These are phyloP conservation scores for Zosterops pallidus DNA, from an alignment of 2,113 vertebrate genomes.

Conservation along the genomic window DNA sequence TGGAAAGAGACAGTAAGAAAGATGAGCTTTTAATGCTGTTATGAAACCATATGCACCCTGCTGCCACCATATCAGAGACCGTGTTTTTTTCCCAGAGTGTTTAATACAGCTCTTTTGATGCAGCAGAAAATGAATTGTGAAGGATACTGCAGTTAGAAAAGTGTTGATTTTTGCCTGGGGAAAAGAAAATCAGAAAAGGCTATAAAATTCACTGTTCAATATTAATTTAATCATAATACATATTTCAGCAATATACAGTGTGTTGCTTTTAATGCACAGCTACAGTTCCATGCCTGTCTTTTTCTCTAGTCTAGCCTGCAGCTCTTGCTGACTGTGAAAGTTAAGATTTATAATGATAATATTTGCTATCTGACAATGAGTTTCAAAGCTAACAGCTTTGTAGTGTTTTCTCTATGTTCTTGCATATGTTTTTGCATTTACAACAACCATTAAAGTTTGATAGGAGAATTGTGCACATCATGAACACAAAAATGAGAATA, in stretches of 20 bases:
- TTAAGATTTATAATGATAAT: slow-evolving; percentile 40
- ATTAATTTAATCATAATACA: slow-evolving; percentile 49
- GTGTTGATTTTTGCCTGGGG: slow-evolving; percentile 31
- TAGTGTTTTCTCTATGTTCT: slow-evolving; percentile 16
- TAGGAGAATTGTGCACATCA: slow-evolving; percentile 51
- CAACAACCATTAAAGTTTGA: slow-evolving; percentile 54
- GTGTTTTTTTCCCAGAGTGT: neutral
- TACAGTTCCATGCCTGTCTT: neutral
- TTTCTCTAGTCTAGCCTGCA: slow-evolving; percentile 37
- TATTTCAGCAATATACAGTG: slow-evolving; percentile 19
- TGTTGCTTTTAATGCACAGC: slow-evolving; percentile 5
- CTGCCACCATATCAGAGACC: neutral
- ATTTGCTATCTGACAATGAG: slow-evolving; percentile 51
- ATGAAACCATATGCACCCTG: neutral
- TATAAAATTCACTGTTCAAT: slow-evolving; percentile 34
- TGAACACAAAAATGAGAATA: slow-evolving; percentile 58
- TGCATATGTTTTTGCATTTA: slow-evolving; percentile 46
- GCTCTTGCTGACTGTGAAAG: slow-evolving; percentile 6
- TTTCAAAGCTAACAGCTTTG: slow-evolving; percentile 41
- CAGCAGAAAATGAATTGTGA: neutral
- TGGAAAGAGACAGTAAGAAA: slow-evolving; percentile 36
- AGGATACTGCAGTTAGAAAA: slow-evolving; percentile 12
- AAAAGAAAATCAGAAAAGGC: slow-evolving; percentile 40
- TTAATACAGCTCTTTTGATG: slow-evolving; percentile 39
- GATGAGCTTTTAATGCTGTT: slow-evolving; percentile 45